Percentiles rank a stretch among this genome's conserved stretches.
Evolutionary conservation across 2,113 vertebrate genomes (phyloP).

Genomic region (Galemys pyrenaicus): DNA sequence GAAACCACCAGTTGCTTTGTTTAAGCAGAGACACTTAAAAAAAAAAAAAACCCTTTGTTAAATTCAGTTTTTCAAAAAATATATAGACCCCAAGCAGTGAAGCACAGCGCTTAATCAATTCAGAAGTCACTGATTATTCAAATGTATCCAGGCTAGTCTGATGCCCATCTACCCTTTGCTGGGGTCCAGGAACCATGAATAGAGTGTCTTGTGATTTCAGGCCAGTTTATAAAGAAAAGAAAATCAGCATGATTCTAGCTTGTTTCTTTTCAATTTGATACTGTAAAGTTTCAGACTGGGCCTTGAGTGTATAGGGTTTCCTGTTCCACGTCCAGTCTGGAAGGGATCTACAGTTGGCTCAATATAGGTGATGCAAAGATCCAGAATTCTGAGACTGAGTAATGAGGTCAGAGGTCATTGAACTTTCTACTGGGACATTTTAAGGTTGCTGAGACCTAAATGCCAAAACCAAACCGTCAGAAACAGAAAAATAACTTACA

Average conservation of each 20-base stretch:
- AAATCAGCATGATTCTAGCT: background rate
- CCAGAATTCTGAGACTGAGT: conserved; percentile 2
- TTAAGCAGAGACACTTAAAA: background rate
- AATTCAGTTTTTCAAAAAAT: background rate
- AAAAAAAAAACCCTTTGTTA: background rate
- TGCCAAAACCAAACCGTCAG: background rate
- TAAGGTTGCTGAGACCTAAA: background rate
- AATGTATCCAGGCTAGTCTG: background rate
- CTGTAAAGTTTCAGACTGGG: background rate
- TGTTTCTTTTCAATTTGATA: conserved; percentile 9
- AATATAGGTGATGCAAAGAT: conserved; percentile 4
- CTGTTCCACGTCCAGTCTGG: background rate
- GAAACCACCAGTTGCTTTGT: background rate
- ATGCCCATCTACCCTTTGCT: too few relatives aligned
- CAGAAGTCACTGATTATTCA: background rate
- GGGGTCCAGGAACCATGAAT: background rate
- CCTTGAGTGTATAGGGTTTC: background rate
- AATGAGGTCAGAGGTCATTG: conserved; percentile 10
- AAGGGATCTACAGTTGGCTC: background rate
- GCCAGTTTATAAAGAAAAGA: background rate
- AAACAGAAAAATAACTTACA: background rate
- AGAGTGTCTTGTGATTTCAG: background rate
- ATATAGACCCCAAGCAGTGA: background rate
- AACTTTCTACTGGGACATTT: background rate
- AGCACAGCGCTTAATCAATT: background rate